Evolutionary conservation across 1,140 invertebrate genomes (phyloP).

Genomic region (Bombus confusus): DNA sequence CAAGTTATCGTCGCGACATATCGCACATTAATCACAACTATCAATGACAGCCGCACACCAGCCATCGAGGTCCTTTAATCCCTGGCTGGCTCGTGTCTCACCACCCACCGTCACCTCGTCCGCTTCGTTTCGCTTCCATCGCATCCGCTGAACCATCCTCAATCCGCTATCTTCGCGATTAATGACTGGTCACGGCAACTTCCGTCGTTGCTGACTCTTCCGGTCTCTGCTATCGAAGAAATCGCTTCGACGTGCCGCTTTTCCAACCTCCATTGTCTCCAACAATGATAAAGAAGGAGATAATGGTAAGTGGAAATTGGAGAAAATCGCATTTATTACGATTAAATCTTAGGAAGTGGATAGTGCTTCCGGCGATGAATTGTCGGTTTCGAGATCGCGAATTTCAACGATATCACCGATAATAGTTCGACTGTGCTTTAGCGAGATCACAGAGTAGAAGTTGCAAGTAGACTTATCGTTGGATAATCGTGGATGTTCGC

Average conservation of each 20-base stretch:
- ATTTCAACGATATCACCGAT: constrained; percentile 11
- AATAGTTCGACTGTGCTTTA: constrained; percentile 19
- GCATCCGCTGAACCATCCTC: constrained; percentile 39
- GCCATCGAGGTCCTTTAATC: constrained; percentile 44
- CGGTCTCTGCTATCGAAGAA: background rate
- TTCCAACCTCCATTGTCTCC: background rate
- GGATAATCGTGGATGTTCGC: too few species aligned
- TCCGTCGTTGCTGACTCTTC: constrained; percentile 22
- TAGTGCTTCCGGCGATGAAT: background rate
- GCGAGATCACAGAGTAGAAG: background rate
- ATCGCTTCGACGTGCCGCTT: background rate
- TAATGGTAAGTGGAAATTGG: background rate
- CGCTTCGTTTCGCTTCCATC: constrained; percentile 48
- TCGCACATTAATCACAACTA: constrained; percentile 79
- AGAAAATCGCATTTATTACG: constrained; percentile 2
- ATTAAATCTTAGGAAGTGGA: background rate
- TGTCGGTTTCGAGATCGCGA: background rate
- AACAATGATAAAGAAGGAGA: background rate
- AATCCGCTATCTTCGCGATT: constrained; percentile 69
- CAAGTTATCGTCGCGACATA: constrained; percentile 72
- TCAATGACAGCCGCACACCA: constrained; percentile 73
- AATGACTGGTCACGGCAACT: constrained; percentile 65
- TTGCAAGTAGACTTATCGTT: background rate
- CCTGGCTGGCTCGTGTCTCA: constrained; percentile 29
- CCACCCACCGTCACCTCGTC: constrained; percentile 31